phyloP scores from a whole-genome alignment of 2,888 invertebrate species.

The Thymelicus lineola region DNA sequence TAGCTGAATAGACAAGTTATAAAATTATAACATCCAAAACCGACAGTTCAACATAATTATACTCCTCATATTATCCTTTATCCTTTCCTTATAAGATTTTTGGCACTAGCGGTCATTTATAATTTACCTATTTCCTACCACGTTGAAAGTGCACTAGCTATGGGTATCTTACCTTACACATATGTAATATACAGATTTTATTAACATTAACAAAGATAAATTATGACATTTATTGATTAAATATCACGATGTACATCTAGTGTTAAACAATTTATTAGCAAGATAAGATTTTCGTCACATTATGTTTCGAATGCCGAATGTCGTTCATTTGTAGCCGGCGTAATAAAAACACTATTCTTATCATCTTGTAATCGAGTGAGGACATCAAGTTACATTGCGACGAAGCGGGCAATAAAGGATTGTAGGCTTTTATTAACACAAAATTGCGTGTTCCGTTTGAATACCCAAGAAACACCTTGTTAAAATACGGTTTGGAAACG shows the following conservation, averaged over 20 bases:
- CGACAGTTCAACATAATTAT: too few species aligned
- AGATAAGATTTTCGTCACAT: constrained; percentile 6
- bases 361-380: constrained; percentile 33
- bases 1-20: too few species aligned
- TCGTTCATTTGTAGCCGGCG: neutral
- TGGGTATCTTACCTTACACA: too few species aligned
- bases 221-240: neutral
- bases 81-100: too few species aligned
- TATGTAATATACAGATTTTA: too few species aligned
- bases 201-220: too few species aligned
- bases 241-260: neutral
- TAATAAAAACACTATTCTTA: constrained; percentile 25
- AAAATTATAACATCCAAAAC: too few species aligned
- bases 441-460: constrained; percentile 35
- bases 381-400: constrained; percentile 27
- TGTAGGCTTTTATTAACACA: constrained; percentile 36
- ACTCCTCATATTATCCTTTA: too few species aligned
- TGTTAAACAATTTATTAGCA: neutral
- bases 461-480: constrained; percentile 36
- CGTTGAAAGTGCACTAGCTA: too few species aligned
- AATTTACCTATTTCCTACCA: too few species aligned
- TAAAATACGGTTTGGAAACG: constrained; percentile 35
- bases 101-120: too few species aligned
- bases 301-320: neutral
- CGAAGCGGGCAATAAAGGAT: constrained; percentile 33